Base-by-base conservation (phyloP, 1,140 invertebrate species). In the Archegozetes longisetosus region DNA sequence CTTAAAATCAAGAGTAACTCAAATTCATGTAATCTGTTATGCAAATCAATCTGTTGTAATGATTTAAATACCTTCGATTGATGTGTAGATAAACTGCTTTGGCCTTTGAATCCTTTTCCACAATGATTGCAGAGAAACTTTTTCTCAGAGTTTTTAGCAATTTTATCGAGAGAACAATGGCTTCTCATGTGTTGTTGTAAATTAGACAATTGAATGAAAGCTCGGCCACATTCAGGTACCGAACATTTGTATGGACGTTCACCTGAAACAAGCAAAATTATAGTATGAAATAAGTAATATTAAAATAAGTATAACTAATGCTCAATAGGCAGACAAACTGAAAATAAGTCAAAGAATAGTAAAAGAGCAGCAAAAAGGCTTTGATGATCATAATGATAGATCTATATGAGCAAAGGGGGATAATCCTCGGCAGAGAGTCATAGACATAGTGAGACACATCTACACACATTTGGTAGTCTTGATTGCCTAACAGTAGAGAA, bases 181-280 rank as follows among this genome's bases (percentile, higher is more conserved):
- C 94, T 96, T 62, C 91, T 78, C 64, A 96, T 80, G 72, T 97
- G 92, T 70, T 96, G 92, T 71, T 96, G 91, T 13, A 96, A 81
- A 75, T 96, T 97, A 28, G 90, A 94, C 67, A 96, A 79, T 76
- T 97, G 92, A 70, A 95, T 95, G 76, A 97, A 97, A 60, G 90
- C 89, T 66, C 90, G 79, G 25, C 89, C 89, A 74, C 92, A 96
- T 69, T 94, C 89, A 28, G 88, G 86, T 67, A 94, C 78, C 71
- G 93, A 88, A 75, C 92, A 97, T 75, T 92, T 89, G 78, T 95
- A 97, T 12, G 92, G 92, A 66, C 91, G 82, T 77, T 94, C 91
- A 69, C 90, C 92, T 95, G 78, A 32, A 82, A 81, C 68, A 61
- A 65, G 56, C 69, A 70, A 70, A 71, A 67, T 23, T 6, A 12